Conservation (phyloP, 2,888 invertebrate genomes). For the Drosophila incognita region DNA sequence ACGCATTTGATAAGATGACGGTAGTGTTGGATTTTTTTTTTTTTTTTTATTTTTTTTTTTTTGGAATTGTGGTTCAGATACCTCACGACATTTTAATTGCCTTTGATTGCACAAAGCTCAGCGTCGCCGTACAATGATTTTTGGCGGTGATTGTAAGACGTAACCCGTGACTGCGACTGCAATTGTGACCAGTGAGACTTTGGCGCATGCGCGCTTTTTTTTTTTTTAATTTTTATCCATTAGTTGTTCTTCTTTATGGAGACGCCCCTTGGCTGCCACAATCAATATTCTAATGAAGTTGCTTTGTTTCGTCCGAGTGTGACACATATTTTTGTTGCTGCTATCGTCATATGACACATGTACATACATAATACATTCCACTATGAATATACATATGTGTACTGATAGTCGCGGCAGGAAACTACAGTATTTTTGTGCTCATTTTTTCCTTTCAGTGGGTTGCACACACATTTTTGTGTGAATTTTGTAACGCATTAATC, state of each 20-base stretch:
- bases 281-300: slow-evolving; percentile 24
- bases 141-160: slow-evolving; percentile 13
- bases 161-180: slow-evolving; percentile 11
- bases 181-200: slow-evolving; percentile 32
- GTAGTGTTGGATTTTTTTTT: neutral
- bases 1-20: neutral
- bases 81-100: slow-evolving; percentile 57
- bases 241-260: slow-evolving; percentile 11
- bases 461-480: neutral
- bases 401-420: slow-evolving; percentile 24
- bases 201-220: slow-evolving; percentile 30
- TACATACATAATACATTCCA: slow-evolving; percentile 1
- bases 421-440: slow-evolving; percentile 21
- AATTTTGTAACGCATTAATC: neutral
- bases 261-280: slow-evolving; percentile 32
- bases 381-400: neutral
- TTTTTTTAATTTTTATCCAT: slow-evolving; percentile 38
- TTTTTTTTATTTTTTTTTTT: neutral
- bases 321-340: slow-evolving; percentile 14
- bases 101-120: slow-evolving; percentile 64
- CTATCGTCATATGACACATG: slow-evolving; percentile 11
- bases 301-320: slow-evolving; percentile 6
- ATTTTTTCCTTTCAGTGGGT: slow-evolving; percentile 18
- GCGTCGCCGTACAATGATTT: slow-evolving; percentile 34
- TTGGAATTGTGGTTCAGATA: slow-evolving; percentile 8